Base-by-base conservation (phyloP, 2,113 vertebrate species). In the Pithys albifrons region DNA sequence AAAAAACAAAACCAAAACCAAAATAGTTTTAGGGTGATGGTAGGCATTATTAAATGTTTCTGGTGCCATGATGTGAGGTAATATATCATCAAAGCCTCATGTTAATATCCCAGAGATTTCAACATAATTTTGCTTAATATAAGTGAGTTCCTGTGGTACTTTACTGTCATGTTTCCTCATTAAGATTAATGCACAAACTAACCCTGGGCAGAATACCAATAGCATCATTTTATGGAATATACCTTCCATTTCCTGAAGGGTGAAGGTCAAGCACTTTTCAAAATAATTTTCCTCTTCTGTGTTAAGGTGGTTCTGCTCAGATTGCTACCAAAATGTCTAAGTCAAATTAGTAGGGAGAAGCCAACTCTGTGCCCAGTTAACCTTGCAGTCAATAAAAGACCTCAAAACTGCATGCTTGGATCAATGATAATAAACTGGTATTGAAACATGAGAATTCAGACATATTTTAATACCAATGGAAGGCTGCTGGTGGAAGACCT, bases 401-500 rank as follows among this genome's bases (percentile, higher is more conserved):
- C 14, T 89, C 54, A 88, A 94, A 95, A 69, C 31, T 71, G 69
- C 35, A 55, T 95, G 69, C 66, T 92, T 94, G 90, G 19, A 75
- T 67, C 31, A 51, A 4, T 70, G 19, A 27, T 71, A 64, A 70
- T 46, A 89, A 81, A 64, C 24, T 52, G 76, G 20, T 69, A 54
- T 49, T 89, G 74, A 88, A 91, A 84, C 2, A 1, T 72, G 41
- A 82, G 55, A 82, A 91, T 93, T 89, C 84, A 83, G 67, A 67
- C 8, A 22, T 95, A 81, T 77, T 78, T 89, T 85, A 55, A 86
- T 59, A 6, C 35, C 37, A 55, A 6, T 49, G 16, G 82, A 97
- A 98, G 98, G 91, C 92, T 97, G 78, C 86, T 97, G 65, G 94
- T 98, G 85, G 97, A 98, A 85, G 97, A 96, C 24, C 97, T 98